Evolutionary conservation across 1,140 invertebrate genomes (phyloP).

Genomic region (Drosophila serrata): DNA sequence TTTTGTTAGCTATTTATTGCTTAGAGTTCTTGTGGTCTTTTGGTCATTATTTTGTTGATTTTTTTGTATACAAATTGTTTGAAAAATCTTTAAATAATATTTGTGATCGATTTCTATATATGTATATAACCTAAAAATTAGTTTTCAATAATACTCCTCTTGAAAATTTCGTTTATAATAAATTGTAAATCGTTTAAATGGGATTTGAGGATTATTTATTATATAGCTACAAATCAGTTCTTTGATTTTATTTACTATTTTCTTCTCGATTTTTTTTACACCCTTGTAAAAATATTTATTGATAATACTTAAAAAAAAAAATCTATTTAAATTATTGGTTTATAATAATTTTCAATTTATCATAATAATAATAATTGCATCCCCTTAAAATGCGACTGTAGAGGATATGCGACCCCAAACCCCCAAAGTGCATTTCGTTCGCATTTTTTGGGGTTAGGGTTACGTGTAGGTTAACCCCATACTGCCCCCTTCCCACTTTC

Average conservation of each 20-base stretch:
- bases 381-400: conserved; percentile 16
- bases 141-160: no score
- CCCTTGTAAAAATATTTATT: background rate
- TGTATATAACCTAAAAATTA: no score
- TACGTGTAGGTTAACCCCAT: conserved; percentile 21
- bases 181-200: no score
- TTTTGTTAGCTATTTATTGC: no score
- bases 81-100: no score
- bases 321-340: background rate
- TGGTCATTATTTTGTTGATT: no score
- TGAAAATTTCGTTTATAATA: background rate
- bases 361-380: background rate
- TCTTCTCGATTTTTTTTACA: no score
- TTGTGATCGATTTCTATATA: no score
- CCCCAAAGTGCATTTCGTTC: conserved; percentile 64
- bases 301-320: background rate
- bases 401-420: conserved; percentile 28
- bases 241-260: no score
- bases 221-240: background rate
- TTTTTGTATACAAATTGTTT: no score
- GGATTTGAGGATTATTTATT: no score
- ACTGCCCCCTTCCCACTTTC: background rate
- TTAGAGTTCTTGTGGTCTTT: no score
- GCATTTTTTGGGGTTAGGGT: conserved; percentile 27
- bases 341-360: background rate